Conservation (phyloP, 2,797 vertebrate genomes). For the Cyclura pinguis region DNA sequence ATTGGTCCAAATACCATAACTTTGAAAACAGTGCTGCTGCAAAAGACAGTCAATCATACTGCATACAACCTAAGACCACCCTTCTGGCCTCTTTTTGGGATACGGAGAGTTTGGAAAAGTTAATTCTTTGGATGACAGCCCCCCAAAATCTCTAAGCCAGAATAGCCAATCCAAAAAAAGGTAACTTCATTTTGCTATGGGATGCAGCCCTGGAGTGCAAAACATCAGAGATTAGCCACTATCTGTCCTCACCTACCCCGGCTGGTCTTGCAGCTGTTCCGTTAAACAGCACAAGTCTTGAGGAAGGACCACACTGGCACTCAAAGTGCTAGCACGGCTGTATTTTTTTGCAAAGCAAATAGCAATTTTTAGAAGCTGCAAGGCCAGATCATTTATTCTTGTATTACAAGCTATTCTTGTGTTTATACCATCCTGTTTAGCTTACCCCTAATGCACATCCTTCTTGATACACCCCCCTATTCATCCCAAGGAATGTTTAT, state of each 20-base stretch:
- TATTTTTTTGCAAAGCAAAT: constrained; percentile 24
- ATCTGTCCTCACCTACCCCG: neutral
- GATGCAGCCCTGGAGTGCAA: neutral
- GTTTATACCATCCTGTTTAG: constrained; percentile 82
- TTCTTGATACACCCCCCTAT: constrained; percentile 70
- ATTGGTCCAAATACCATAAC: too few species aligned
- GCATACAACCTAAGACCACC: neutral
- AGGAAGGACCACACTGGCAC: constrained; percentile 32
- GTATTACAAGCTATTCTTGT: constrained; percentile 72
- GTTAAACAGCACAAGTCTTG: neutral
- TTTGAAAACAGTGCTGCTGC: too few species aligned
- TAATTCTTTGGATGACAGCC: neutral
- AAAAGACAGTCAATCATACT: too few species aligned
- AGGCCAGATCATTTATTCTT: constrained; percentile 71
- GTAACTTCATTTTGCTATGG: neutral
- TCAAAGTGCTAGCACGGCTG: neutral
- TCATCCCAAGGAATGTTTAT: constrained; percentile 83
- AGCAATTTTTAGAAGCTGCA: constrained; percentile 42
- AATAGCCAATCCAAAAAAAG: neutral
- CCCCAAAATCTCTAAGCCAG: neutral
- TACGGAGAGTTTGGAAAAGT: neutral
- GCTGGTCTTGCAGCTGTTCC: neutral
- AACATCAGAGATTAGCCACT: neutral
- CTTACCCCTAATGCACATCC: constrained; percentile 80
- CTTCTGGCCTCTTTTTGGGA: neutral